phyloP scores from a whole-genome alignment of 1,140 invertebrate genomes.

The Megathymus violae region DNA sequence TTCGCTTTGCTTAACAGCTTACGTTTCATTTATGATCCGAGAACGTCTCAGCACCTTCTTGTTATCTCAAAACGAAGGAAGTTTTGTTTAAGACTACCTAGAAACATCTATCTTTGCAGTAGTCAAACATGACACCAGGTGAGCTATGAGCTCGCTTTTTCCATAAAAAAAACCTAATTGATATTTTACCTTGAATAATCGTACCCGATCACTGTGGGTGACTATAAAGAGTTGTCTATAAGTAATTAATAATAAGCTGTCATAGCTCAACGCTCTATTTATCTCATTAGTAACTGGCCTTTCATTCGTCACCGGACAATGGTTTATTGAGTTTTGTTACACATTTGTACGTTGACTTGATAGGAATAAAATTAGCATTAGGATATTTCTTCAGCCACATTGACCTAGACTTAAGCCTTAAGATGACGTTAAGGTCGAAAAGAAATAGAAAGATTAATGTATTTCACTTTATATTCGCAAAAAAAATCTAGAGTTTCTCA shows the following conservation, averaged over 20 bases:
- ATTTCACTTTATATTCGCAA: no score
- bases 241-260: slow-evolving; percentile 63
- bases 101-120: no score
- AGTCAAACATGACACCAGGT: no score
- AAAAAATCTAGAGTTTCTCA: no score
- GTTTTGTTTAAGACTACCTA: no score
- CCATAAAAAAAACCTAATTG: slow-evolving; percentile 1
- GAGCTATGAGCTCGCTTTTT: no score
- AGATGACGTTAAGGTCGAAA: neutral
- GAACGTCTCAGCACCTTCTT: no score
- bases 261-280: slow-evolving; percentile 62
- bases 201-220: slow-evolving; percentile 9
- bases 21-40: no score
- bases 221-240: slow-evolving; percentile 47
- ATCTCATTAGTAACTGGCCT: slow-evolving; percentile 56
- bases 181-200: slow-evolving; percentile 10
- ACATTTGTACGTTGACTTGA: slow-evolving; percentile 8
- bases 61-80: no score
- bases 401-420: neutral
- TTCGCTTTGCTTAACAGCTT: no score
- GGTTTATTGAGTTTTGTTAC: slow-evolving; percentile 37
- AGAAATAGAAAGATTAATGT: no score
- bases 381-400: neutral
- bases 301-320: slow-evolving; percentile 61
- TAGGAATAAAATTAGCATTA: neutral